phyloP scores from a whole-genome alignment of 2,797 vertebrate species.

The Petrocephalus sullivani region DNA sequence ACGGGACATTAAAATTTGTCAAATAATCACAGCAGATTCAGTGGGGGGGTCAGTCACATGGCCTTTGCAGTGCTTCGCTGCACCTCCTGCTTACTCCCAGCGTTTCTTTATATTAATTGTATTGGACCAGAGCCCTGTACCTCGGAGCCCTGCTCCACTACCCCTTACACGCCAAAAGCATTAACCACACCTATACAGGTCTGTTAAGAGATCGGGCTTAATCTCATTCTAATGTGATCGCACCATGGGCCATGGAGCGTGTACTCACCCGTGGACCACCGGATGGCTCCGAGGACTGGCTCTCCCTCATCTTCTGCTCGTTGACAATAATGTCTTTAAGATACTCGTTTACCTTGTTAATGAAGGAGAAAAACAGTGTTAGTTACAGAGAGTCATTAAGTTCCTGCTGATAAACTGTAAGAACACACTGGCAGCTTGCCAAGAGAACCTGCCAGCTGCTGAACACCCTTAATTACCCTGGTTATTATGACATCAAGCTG shows the following conservation, averaged over 20 bases:
- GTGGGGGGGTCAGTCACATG: background rate
- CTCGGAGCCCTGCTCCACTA: background rate
- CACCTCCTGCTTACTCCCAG: no score
- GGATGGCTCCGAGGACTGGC: conserved; percentile 66
- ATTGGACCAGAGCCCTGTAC: background rate
- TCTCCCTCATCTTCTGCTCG: conserved; percentile 80
- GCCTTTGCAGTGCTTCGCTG: background rate
- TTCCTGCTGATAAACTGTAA: background rate
- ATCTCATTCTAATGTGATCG: background rate
- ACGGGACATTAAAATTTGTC: background rate
- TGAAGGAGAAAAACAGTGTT: conserved; percentile 16
- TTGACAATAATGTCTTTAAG: conserved; percentile 84
- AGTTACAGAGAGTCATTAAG: background rate
- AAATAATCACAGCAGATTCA: background rate
- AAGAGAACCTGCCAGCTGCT: background rate
- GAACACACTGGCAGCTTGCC: background rate
- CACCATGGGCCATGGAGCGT: background rate
- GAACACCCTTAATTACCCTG: background rate
- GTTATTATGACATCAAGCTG: background rate
- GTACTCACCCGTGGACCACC: conserved; percentile 80
- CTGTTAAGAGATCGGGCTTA: background rate
- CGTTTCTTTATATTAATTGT: background rate
- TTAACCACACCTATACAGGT: background rate
- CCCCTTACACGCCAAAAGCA: background rate
- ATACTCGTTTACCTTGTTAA: conserved; percentile 83